Percentiles rank a stretch among this genome's conserved stretches.
These are phyloP conservation scores for Hyphantria cunea DNA, from an alignment of 1,140 invertebrate genomes.

Conservation along the genomic window DNA sequence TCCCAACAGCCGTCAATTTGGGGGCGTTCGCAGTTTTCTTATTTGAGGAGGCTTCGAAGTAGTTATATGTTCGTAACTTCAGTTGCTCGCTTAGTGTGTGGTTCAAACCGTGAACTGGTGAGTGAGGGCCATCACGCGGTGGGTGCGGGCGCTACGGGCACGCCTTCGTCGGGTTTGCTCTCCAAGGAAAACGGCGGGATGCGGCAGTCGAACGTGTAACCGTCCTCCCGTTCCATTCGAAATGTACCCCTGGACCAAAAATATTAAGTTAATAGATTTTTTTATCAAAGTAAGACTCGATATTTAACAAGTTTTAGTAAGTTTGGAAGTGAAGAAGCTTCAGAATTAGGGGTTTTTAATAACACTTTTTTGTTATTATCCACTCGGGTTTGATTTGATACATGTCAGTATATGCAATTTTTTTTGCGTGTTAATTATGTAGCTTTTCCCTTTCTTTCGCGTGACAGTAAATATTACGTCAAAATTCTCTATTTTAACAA, in stretches of 20 bases:
- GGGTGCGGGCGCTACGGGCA: constrained; percentile 77
- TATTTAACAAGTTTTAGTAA: too few species aligned
- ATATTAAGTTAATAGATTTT: too few species aligned
- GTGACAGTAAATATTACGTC: too few species aligned
- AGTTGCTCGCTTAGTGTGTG: background rate
- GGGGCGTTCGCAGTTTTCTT: background rate
- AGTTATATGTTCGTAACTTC: background rate
- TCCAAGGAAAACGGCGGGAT: constrained; percentile 98
- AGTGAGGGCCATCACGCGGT: constrained; percentile 41
- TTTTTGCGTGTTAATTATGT: too few species aligned
- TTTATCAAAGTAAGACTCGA: too few species aligned
- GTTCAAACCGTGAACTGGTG: background rate
- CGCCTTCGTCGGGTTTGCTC: constrained; percentile 91
- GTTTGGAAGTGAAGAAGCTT: too few species aligned
- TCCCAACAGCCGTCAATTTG: constrained; percentile 3
- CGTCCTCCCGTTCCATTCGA: constrained; percentile 97
- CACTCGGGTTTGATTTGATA: too few species aligned
- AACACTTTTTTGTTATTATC: too few species aligned
- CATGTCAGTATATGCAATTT: too few species aligned
- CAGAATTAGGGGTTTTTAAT: too few species aligned
- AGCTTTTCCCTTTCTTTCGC: too few species aligned
- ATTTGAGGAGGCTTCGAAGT: background rate
- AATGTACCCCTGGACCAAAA: constrained; percentile 99
- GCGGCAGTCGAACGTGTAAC: constrained; percentile 96
- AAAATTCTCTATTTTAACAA: too few species aligned